Evolutionary conservation across 1,140 invertebrate genomes (phyloP).

Genomic region (Melipona quadrifasciata): DNA sequence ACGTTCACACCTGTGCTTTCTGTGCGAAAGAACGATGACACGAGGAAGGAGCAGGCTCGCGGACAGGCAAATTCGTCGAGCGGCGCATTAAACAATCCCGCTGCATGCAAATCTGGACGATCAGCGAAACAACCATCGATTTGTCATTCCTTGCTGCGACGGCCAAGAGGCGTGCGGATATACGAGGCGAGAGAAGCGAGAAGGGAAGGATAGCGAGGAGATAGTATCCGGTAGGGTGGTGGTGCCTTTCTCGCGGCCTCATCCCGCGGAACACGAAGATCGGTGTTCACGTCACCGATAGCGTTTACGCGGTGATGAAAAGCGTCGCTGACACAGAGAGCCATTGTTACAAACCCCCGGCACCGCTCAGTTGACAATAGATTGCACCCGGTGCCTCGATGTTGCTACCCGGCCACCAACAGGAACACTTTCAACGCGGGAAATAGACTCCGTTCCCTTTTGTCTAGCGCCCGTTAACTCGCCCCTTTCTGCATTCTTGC

Average conservation of each 20-base stretch:
- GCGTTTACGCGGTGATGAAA: constrained; percentile 51
- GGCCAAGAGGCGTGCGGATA: not conserved
- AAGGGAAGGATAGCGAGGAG: not conserved
- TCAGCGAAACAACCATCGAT: constrained; percentile 31
- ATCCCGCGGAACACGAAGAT: constrained; percentile 49
- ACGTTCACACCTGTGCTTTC: not conserved
- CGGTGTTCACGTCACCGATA: constrained; percentile 47
- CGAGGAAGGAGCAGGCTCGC: too few relatives aligned
- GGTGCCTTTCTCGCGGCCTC: constrained; percentile 4
- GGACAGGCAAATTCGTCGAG: not conserved
- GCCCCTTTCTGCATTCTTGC: constrained; percentile 4
- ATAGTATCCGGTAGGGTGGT: not conserved
- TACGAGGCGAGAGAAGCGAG: not conserved
- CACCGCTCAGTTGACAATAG: constrained; percentile 33
- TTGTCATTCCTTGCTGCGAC: constrained; percentile 1
- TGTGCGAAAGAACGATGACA: too few relatives aligned
- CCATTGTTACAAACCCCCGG: constrained; percentile 32
- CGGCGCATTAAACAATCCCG: not conserved
- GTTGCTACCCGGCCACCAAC: not conserved
- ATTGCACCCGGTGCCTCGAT: not conserved
- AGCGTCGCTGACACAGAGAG: constrained; percentile 30
- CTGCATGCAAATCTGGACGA: constrained; percentile 17
- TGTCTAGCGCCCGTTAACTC: constrained; percentile 1
- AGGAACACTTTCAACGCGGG: constrained; percentile 39
- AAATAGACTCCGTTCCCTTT: constrained; percentile 53